These are phyloP conservation scores for Caenorhabditis briggsae DNA, from an alignment of 1,140 invertebrate species.

Conservation along the genomic window DNA sequence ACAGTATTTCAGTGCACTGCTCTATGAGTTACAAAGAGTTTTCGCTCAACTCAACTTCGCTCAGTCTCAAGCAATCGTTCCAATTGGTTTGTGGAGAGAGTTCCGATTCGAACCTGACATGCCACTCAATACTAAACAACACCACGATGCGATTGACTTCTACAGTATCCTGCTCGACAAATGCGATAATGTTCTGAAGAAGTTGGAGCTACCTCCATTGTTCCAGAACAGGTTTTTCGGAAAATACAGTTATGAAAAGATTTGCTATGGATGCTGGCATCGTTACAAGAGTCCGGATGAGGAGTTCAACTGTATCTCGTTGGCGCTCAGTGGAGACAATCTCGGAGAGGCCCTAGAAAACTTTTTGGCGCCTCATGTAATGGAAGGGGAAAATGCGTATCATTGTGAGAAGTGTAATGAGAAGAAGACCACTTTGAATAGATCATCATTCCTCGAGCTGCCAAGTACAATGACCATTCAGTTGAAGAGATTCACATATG, in stretches of 20 bases:
- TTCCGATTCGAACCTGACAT: constrained; percentile 40
- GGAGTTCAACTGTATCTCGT: constrained; percentile 26
- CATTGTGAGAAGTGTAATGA: constrained; percentile 49
- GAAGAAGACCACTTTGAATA: constrained; percentile 38
- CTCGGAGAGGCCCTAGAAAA: constrained; percentile 15
- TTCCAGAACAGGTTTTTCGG: constrained; percentile 44
- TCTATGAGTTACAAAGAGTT: constrained; percentile 22
- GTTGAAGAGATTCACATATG: constrained; percentile 33
- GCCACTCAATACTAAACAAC: constrained; percentile 40
- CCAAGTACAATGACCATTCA: constrained; percentile 39
- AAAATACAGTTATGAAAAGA: constrained; percentile 45
- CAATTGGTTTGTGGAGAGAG: constrained; percentile 13
- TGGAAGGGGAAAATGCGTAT: constrained; percentile 45
- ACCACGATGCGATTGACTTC: constrained; percentile 46
- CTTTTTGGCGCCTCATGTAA: constrained; percentile 26
- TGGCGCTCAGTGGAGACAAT: constrained; percentile 25
- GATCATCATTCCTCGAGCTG: constrained; percentile 8
- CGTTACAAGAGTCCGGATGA: constrained; percentile 42
- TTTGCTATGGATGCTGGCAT: constrained; percentile 51
- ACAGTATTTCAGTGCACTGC: not conserved
- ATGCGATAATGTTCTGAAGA: constrained; percentile 36
- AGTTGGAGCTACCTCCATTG: constrained; percentile 3
- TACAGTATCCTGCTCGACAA: constrained; percentile 36
- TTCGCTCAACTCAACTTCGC: constrained; percentile 33
- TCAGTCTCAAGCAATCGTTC: constrained; percentile 39